Conservation (phyloP, 2,113 vertebrate genomes). For the Hyperopisus bebe region DNA sequence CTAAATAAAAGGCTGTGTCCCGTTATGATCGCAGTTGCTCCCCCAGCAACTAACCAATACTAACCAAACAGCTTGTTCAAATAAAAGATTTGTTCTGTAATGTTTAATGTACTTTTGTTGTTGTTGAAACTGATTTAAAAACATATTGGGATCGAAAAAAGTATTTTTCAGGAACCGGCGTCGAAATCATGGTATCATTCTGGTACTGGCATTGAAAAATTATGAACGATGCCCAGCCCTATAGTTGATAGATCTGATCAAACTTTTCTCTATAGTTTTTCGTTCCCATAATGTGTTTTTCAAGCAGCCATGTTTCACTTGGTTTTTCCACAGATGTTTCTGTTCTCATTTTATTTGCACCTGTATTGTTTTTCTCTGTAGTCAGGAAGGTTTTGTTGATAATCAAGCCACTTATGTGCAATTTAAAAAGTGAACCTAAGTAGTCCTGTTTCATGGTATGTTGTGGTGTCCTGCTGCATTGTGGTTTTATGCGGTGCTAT, state of each 20-base stretch:
- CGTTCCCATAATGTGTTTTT: not conserved
- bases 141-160: too few species aligned
- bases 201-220: too few species aligned
- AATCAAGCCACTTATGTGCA: not conserved
- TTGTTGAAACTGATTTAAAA: too few species aligned
- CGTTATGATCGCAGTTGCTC: too few species aligned
- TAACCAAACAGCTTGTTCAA: too few species aligned
- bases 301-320: not conserved
- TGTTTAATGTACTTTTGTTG: too few species aligned
- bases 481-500: not conserved
- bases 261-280: not conserved
- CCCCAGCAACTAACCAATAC: too few species aligned
- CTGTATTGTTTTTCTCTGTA: not conserved
- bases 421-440: not conserved
- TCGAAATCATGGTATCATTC: too few species aligned
- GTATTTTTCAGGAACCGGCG: too few species aligned
- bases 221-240: too few species aligned
- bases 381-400: not conserved
- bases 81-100: too few species aligned
- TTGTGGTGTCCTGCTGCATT: not conserved
- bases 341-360: not conserved
- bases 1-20: too few species aligned
- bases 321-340: not conserved
- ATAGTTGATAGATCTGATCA: not conserved
- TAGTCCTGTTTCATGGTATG: not conserved